phyloP scores from a whole-genome alignment of 2,888 invertebrate genomes.

The Isoperla grammatica region DNA sequence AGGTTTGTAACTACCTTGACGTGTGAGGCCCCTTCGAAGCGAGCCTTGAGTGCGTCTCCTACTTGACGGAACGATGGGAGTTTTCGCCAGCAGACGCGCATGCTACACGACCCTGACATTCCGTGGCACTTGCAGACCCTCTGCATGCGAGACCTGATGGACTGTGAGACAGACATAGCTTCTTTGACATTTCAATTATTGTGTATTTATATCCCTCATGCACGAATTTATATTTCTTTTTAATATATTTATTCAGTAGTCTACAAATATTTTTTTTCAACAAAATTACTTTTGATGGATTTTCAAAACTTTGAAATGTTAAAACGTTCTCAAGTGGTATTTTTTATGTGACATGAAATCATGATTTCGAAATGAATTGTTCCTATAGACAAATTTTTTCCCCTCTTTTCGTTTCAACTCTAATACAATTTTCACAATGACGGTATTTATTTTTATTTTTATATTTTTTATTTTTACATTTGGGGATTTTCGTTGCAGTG shows the following conservation, averaged over 20 bases:
- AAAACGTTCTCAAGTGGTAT: too few relatives aligned
- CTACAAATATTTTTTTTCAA: too few relatives aligned
- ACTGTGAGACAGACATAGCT: conserved; percentile 42
- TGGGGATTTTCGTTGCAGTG: too few relatives aligned
- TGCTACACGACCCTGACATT: conserved; percentile 87
- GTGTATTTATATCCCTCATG: background rate
- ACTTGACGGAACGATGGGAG: conserved; percentile 70
- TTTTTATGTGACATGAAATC: too few relatives aligned
- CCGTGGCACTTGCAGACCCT: conserved; percentile 91
- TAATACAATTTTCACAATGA: too few relatives aligned
- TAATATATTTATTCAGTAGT: background rate
- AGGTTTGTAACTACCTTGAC: conserved; percentile 50
- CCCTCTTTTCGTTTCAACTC: too few relatives aligned
- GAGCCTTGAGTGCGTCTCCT: conserved; percentile 68
- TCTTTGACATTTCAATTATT: conserved; percentile 4
- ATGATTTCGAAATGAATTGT: too few relatives aligned
- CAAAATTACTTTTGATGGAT: too few relatives aligned
- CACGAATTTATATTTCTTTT: background rate
- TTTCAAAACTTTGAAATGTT: too few relatives aligned
- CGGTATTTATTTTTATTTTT: too few relatives aligned
- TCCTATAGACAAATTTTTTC: too few relatives aligned
- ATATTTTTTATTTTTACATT: too few relatives aligned
- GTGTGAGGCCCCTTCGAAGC: conserved; percentile 83
- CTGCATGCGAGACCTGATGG: conserved; percentile 72
- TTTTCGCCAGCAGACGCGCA: conserved; percentile 85